phyloP scores from a whole-genome alignment of 1,140 invertebrate species.

The Spodoptera frugiperda region DNA sequence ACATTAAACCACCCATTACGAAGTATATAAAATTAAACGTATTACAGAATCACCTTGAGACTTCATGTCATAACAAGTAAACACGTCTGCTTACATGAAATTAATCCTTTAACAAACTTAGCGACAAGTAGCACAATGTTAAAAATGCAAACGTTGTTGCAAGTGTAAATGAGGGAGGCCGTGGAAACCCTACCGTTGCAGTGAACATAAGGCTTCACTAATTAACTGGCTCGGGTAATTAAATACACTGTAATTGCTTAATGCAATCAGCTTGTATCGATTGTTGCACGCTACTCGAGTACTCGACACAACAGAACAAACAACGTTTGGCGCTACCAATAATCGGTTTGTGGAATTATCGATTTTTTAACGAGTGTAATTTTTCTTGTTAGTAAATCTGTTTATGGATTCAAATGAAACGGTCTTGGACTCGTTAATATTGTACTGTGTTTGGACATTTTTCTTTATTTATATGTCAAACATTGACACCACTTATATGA shows the following conservation, averaged over 20 bases:
- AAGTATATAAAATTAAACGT: background rate
- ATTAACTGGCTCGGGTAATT: slow-evolving; percentile 82
- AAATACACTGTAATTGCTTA: slow-evolving; percentile 84
- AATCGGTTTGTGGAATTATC: slow-evolving; percentile 24
- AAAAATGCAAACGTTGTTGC: slow-evolving; percentile 68
- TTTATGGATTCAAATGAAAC: slow-evolving; percentile 11
- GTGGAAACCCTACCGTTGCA: slow-evolving; percentile 76
- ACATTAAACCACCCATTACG: too few species aligned
- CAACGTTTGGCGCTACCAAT: slow-evolving; percentile 1
- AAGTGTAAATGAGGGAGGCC: slow-evolving; percentile 81
- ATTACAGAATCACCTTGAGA: background rate
- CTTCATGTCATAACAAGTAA: slow-evolving; percentile 27
- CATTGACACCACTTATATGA: too few species aligned
- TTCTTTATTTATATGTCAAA: slow-evolving; percentile 5
- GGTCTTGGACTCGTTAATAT: background rate
- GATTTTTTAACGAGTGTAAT: slow-evolving; percentile 37
- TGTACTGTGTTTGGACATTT: background rate
- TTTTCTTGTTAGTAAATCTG: slow-evolving; percentile 35
- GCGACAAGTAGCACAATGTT: slow-evolving; percentile 54
- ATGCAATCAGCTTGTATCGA: slow-evolving; percentile 70
- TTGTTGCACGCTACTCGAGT: slow-evolving; percentile 50
- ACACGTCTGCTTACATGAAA: slow-evolving; percentile 36
- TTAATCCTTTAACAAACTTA: slow-evolving; percentile 50
- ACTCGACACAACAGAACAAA: slow-evolving; percentile 36
- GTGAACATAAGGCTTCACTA: slow-evolving; percentile 74